A percentile compares a stretch with the other conserved stretches of the same genome.
phyloP scores from a whole-genome alignment of 2,888 invertebrate genomes.

The Parapristionchus giblindavisi region DNA sequence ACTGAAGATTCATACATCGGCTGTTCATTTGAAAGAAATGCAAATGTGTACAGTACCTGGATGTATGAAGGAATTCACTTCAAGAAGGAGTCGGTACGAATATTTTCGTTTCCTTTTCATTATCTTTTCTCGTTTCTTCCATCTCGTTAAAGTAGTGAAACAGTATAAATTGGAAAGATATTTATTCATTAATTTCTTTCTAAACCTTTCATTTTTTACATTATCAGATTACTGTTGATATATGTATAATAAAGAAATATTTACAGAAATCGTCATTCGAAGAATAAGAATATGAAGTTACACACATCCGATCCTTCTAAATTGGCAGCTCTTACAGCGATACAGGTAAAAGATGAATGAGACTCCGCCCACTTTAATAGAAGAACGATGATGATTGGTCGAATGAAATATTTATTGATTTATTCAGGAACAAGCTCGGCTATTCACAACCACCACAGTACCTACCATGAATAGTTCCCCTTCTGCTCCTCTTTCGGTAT shows the following conservation, averaged over 20 bases:
- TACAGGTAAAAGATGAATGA: constrained; percentile 19
- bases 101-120: too few species aligned
- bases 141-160: neutral
- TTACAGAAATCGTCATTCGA: constrained; percentile 66
- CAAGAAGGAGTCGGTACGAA: constrained; percentile 55
- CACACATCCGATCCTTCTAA: constrained; percentile 58
- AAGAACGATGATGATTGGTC: neutral
- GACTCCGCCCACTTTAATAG: neutral
- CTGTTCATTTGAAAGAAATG: constrained; percentile 98
- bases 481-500: neutral
- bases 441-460: neutral
- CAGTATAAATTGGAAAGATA: neutral
- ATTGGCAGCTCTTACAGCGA: constrained; percentile 44
- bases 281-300: constrained; percentile 67
- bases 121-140: constrained; percentile 6
- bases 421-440: constrained; percentile 15
- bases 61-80: constrained; percentile 64
- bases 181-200: neutral
- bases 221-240: neutral
- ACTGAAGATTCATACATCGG: constrained; percentile 94
- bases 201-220: neutral
- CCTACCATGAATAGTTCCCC: neutral
- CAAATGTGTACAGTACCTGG: constrained; percentile 90
- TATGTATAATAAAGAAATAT: neutral
- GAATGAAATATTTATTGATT: neutral